These are phyloP conservation scores for Choloepus didactylus DNA, from an alignment of 2,797 vertebrate species.

Conservation along the genomic window DNA sequence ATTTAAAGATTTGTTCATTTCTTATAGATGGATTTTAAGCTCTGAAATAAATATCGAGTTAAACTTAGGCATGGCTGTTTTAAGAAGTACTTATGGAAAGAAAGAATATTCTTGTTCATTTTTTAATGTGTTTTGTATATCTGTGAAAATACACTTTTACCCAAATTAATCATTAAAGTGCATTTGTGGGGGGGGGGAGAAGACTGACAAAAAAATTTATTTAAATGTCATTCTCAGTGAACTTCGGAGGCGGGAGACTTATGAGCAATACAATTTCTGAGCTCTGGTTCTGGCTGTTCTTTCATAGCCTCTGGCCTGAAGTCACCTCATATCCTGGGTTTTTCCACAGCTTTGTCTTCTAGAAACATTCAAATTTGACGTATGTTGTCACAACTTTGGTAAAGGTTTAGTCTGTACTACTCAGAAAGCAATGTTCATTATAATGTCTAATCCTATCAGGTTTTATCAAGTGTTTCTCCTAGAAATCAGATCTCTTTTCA, in stretches of 20 bases:
- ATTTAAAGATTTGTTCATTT: conserved; percentile 48
- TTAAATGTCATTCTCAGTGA: not conserved
- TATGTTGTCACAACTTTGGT: accelerated
- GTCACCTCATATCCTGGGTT: not conserved
- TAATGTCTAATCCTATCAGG: not conserved
- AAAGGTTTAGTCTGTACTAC: not conserved
- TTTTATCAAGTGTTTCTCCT: not conserved
- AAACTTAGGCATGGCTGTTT: conserved; percentile 57
- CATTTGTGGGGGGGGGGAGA: too few relatives aligned
- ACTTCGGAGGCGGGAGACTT: not conserved
- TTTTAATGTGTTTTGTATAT: conserved; percentile 73
- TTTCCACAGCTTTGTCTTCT: not conserved
- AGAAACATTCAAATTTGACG: not conserved
- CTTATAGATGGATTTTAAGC: conserved; percentile 59
- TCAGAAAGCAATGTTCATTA: not conserved
- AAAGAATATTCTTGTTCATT: conserved; percentile 66
- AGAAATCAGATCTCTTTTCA: not conserved
- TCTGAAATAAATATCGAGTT: conserved; percentile 36
- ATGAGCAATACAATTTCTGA: too few relatives aligned
- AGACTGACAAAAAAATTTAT: not conserved
- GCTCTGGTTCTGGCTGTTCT: not conserved
- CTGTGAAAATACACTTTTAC: conserved; percentile 50
- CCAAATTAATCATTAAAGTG: too few relatives aligned
- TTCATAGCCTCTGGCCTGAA: too few relatives aligned
- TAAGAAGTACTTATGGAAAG: conserved; percentile 51